Evolutionary conservation across 1,140 invertebrate genomes (phyloP), one percentile per base, ranked within the genome.

Genomic region (Pantala flavescens): DNA sequence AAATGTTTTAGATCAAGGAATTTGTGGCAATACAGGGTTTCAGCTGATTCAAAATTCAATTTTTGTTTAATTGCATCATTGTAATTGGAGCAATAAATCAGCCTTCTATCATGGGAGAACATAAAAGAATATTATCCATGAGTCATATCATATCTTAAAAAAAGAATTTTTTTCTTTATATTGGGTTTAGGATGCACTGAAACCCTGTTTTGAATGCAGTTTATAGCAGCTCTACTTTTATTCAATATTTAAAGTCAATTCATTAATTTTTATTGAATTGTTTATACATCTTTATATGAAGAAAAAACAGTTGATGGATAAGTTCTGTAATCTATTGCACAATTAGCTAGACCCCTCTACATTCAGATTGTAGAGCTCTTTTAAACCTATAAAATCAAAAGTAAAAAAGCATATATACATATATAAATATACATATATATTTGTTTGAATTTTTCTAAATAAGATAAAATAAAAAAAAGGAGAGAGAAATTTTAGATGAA

Each of bases 361-460:
- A 63, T 63, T 16, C 16, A 14, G n/a, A 63, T 63, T 16, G 49
- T 63, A 63, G 49, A 63, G 49, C n/a, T 63, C 49, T 63, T 63
- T 63, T 63, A 21, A 63, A 63, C n/a, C 49, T 63, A 63, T 21
- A 63, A 63, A 63, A 63, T 19, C n/a, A 16, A 19, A 63, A 63
- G n/a, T 16, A 19, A 63, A 63, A 63, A 19, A 63, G 16, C 49
- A 63, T 63, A 63, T 63, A 63, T 63, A 63, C 49, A 63, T 63
- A 63, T 19, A 63, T 63, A 63, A 19, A 63, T 63, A 63, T 63
- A 63, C n/a, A 63, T 63, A 63, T 63, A 63, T 63, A 63, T 63
- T 63, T 63, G 49, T 63, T 63, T 63, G 49, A 63, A 63, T 63
- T 63, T 63, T 63, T 63, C 14, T 63, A 63, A 19, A 63, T 19